Conservation (phyloP, 2,888 invertebrate genomes). For the Noctua pronuba region DNA sequence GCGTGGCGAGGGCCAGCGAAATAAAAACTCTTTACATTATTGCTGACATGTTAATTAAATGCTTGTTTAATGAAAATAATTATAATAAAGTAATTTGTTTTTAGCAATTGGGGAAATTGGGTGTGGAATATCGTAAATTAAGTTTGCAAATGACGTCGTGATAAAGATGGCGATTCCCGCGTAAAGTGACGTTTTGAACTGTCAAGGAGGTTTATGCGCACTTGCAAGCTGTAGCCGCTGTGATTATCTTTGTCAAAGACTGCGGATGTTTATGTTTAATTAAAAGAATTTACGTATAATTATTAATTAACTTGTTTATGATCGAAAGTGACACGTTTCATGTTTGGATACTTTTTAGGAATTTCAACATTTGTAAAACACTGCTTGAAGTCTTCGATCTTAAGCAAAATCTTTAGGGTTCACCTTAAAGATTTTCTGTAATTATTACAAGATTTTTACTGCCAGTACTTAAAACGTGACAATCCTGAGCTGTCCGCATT, state of each 20-base stretch:
- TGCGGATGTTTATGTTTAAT: neutral
- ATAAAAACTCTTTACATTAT: constrained; percentile 45
- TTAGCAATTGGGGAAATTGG: constrained; percentile 35
- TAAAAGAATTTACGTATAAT: neutral
- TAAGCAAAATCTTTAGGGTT: too few relatives aligned
- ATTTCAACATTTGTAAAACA: neutral
- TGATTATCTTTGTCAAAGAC: neutral
- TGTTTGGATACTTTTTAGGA: neutral
- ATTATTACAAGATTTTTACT: too few relatives aligned
- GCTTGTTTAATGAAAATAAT: constrained; percentile 20
- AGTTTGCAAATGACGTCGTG: neutral
- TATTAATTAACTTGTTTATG: neutral
- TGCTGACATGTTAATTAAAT: constrained; percentile 50
- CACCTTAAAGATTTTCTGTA: too few relatives aligned
- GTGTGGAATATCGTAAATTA: constrained; percentile 9
- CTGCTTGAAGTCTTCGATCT: neutral
- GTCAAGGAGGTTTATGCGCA: constrained; percentile 25
- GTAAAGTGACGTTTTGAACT: constrained; percentile 33
- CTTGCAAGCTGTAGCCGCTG: constrained; percentile 6
- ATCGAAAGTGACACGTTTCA: neutral
- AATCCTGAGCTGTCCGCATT: neutral
- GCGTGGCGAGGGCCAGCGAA: constrained; percentile 24
- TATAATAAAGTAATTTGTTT: constrained; percentile 16
- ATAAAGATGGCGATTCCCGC: constrained; percentile 42
- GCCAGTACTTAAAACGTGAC: neutral